phyloP scores from a whole-genome alignment of 2,113 vertebrate species.

The Scalopus aquaticus region DNA sequence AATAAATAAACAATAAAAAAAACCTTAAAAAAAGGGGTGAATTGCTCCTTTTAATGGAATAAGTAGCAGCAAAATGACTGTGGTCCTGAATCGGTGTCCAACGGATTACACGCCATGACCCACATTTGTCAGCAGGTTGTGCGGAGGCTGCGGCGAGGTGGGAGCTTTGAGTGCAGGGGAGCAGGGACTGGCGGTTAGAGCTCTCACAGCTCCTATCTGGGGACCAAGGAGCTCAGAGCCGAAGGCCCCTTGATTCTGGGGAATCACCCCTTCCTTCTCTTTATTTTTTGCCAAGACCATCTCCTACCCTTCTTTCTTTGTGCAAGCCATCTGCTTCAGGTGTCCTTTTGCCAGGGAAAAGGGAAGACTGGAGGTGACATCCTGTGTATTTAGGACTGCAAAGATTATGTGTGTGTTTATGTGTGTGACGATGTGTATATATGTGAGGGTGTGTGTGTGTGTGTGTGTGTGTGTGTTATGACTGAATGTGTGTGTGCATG shows the following conservation, averaged over 20 bases:
- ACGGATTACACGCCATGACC: background rate
- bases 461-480: background rate
- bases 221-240: background rate
- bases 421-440: background rate
- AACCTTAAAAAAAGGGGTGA: no score
- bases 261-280: background rate
- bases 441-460: background rate
- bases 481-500: background rate
- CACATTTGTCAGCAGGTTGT: background rate
- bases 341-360: background rate
- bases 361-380: background rate
- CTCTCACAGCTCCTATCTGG: background rate
- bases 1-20: no score
- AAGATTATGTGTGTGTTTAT: background rate
- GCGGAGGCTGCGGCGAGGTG: fast-evolving
- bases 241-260: background rate
- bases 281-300: background rate
- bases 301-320: background rate
- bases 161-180: background rate
- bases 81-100: background rate
- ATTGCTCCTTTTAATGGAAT: background rate
- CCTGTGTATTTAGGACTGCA: background rate
- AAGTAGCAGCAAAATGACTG: background rate
- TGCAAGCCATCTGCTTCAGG: background rate
- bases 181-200: background rate